A percentile compares a stretch with the other conserved stretches of the same genome.
These are phyloP conservation scores for Mythimna lalbum DNA, from an alignment of 2,888 invertebrate species.

Conservation along the genomic window DNA sequence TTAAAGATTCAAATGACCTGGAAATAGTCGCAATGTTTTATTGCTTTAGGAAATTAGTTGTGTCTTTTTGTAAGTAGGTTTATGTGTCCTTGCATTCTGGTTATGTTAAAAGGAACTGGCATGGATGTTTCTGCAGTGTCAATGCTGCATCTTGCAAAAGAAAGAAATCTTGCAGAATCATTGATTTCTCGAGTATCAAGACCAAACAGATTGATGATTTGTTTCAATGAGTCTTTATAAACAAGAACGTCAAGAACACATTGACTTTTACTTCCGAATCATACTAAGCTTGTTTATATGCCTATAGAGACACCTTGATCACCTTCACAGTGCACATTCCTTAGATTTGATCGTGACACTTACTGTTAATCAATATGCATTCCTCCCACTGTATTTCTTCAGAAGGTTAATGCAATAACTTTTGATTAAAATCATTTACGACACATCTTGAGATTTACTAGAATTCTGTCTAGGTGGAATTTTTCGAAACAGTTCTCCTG, in stretches of 20 bases:
- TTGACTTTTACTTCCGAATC: slow-evolving; percentile 45
- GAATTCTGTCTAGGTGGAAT: background rate
- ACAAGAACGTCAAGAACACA: slow-evolving; percentile 13
- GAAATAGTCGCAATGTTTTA: slow-evolving; percentile 46
- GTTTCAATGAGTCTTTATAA: slow-evolving; percentile 1
- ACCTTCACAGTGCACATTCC: slow-evolving; percentile 48
- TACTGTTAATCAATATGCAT: slow-evolving; percentile 36
- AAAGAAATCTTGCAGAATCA: too few species aligned
- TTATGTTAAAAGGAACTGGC: slow-evolving; percentile 21
- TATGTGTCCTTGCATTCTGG: slow-evolving; percentile 41
- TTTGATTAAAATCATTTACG: slow-evolving; percentile 13
- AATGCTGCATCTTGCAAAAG: slow-evolving; percentile 9
- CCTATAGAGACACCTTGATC: slow-evolving; percentile 18
- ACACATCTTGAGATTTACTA: slow-evolving; percentile 11
- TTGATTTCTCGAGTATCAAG: background rate
- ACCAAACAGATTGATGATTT: background rate
- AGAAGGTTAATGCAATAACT: slow-evolving; percentile 16
- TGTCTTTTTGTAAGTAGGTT: slow-evolving; percentile 40
- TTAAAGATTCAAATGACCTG: slow-evolving; percentile 41
- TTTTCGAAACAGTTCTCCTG: slow-evolving; percentile 11
- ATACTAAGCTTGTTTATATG: slow-evolving; percentile 9
- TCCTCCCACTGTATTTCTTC: slow-evolving; percentile 35
- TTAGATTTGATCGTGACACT: slow-evolving; percentile 46
- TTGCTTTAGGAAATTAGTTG: slow-evolving; percentile 54
- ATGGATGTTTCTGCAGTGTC: slow-evolving; percentile 1